Evolutionary conservation across 2,113 vertebrate species (phyloP), one percentile per base, ranked within the genome.

Genomic region (Aspidoscelis tigris): DNA sequence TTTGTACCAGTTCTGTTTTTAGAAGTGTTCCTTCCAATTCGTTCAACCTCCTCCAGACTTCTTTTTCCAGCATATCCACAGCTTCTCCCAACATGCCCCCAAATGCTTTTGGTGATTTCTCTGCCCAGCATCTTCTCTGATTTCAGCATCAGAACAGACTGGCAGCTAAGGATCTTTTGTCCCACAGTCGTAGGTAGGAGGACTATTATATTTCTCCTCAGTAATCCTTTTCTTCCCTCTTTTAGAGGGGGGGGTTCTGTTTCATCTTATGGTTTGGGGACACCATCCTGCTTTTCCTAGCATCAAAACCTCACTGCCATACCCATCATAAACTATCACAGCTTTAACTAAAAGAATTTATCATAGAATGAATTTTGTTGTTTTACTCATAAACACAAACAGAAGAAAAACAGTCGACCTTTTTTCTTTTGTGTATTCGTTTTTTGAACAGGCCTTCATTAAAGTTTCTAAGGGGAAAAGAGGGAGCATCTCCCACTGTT

Each of bases 381-480:
- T 39, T 70, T 47, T 80, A 7, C 18, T 68, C 14, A n/a, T 74
- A 21, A 50, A 20, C 21, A 82, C 47, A 50, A 50, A 50, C 8
- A 73, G 22, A 55, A 72, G 26, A 41, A 81, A 72, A 72, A 81
- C n/a, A 7, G 41, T 39, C 26, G 4, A 50, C 11, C 0, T 11
- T 41, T 47, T 50, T 70, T 33, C 33, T 33, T 33, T 50, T 50
- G 47, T 50, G 47, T 50, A 6, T 50, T 50, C 47, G 8, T 50
- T 50, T 50, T 50, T 50, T 50, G 1, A 18, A 80, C 64, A 82
- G 39, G 22, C 39, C 53, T 65, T 22, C 69, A 65, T 61, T 84
- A 61, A 78, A 84, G 77, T 85, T 79, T 79, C 58, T 80, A 33
- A 85, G 43, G 12, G 41, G 69, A 53, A 9, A 9, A 80, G 26